Base-by-base conservation (phyloP, 2,113 vertebrate genomes). In the Leptobrachium ailaonicum region DNA sequence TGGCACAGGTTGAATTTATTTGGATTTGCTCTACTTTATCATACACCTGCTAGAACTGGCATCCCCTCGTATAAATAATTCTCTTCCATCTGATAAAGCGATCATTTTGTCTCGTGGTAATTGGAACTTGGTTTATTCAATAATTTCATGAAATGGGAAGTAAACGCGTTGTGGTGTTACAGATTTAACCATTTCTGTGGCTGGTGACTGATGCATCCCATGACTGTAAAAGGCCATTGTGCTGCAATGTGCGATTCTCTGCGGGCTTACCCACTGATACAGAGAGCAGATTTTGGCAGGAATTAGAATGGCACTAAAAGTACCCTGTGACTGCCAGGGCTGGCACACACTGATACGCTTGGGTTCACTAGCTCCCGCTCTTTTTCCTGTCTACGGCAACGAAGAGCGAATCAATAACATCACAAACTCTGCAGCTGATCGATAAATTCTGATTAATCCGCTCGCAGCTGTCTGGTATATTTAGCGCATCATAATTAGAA, bases 401-500 rank as follows among this genome's bases (percentile, higher is more conserved):
- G 84, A 90, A 83, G 91, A 92, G 88, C 85, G 93, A 94, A 94
- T 95, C 92, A 41, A 94, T 94, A 85, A 83, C 93, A 93, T 94
- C 95, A 94, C 91, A 87, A 94, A 88, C 89, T 94, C 91, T 91
- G 80, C 86, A 84, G 88, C 85, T 82, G 76, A 91, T 94, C 93
- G 71, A 93, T 94, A 88, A 75, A 56, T 84, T 88, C 87, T 91
- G 90, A 96, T 96, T 89, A 95, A 97, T 95, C 92, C 87, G 83
- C 89, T 88, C 77, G 85, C 91, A 90, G 87, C 88, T 86, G 84
- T 84, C 92, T 94, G 94, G 92, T 91, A 93, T 92, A 95, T 94
- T 92, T 92, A 92, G 94, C 94, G 95, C 94, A 96, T 95, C 93
- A 96, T 98, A 97, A 99, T 98, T 98, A 97, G 93, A 96, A 97